Evolutionary conservation across 2,113 vertebrate species (phyloP), one percentile per base, ranked within the genome.

Genomic region (Paralichthys olivaceus): DNA sequence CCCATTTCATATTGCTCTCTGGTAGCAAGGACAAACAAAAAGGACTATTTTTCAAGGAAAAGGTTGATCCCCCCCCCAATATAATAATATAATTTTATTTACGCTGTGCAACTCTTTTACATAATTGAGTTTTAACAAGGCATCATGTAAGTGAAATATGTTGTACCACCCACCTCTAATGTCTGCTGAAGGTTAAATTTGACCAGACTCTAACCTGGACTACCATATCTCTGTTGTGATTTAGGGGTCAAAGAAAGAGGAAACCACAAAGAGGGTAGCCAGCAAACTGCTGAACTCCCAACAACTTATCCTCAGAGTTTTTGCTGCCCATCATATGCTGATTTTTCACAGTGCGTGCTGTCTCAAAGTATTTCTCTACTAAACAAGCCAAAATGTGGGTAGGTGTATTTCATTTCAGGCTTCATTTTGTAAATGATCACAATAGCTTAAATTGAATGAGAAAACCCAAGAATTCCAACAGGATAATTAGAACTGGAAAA

Each of bases 181-280:
- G 90, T 91, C 88, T 80, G 47, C 69, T 59, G 71, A 84, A 82
- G 89, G 86, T 89, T 92, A 86, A 17, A 87, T 90, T 87, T 79
- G 68, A 80, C 83, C 89, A 92, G 87, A 90, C 86, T 88, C 59
- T 32, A 51, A 63, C 74, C 72, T 66, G 72, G 66, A 77, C 87
- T 37, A 49, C 84, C 81, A 68, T 77, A 79, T 87, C 85, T 77
- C 75, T 80, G 74, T 22, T 88, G 82, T 87, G 75, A 89, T 89
- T 86, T 74, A 82, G 63, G 84, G 92, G 83, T 95, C 88, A 87
- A 45, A 23, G 79, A 81, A 78, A 81, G 84, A 91, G 87, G 84
- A 89, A 95, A 90, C 88, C 80, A 1, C 88, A 87, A 79, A 84
- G 81, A 92, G 77, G 55, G 87, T 83, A 86, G 90, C 84, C 83